These are phyloP conservation scores for Tokudaia tokunoshimensis DNA, from an alignment of 2,797 vertebrate species.

Conservation along the genomic window DNA sequence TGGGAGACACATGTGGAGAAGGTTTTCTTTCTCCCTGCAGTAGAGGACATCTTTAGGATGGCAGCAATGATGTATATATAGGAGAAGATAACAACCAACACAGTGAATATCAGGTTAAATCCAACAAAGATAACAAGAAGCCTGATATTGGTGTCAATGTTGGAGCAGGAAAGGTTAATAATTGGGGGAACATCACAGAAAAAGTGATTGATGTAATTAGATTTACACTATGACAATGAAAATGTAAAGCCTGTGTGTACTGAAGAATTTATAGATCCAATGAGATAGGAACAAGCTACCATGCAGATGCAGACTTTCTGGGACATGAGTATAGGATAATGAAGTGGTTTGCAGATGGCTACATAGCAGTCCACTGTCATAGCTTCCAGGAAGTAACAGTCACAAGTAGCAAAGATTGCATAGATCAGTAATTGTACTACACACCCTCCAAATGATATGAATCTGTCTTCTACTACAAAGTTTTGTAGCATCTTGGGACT, in stretches of 20 bases:
- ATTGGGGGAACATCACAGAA: too few species aligned
- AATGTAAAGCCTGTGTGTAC: slow-evolving; percentile 72
- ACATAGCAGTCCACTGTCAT: slow-evolving; percentile 67
- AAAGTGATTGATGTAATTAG: slow-evolving; percentile 17
- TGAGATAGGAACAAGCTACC: slow-evolving; percentile 43
- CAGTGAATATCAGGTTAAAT: too few species aligned
- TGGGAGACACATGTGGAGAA: too few species aligned
- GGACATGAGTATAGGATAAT: slow-evolving; percentile 58
- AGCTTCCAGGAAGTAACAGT: slow-evolving; percentile 64
- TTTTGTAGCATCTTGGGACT: slow-evolving; percentile 75
- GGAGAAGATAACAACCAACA: too few species aligned
- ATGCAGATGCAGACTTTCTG: neutral
- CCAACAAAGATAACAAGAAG: too few species aligned
- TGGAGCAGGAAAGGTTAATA: too few species aligned
- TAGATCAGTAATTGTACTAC: slow-evolving; percentile 58
- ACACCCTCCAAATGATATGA: slow-evolving; percentile 60
- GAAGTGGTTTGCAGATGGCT: slow-evolving; percentile 73
- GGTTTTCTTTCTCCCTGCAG: too few species aligned
- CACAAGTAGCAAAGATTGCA: slow-evolving; percentile 48
- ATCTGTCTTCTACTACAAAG: slow-evolving; percentile 46
- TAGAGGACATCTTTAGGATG: too few species aligned
- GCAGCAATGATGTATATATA: too few species aligned
- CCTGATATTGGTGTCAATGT: too few species aligned
- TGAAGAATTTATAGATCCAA: slow-evolving; percentile 63
- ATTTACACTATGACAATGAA: slow-evolving; percentile 67